These are phyloP conservation scores for Physella acuta DNA, from an alignment of 1,140 invertebrate genomes.

Conservation along the genomic window DNA sequence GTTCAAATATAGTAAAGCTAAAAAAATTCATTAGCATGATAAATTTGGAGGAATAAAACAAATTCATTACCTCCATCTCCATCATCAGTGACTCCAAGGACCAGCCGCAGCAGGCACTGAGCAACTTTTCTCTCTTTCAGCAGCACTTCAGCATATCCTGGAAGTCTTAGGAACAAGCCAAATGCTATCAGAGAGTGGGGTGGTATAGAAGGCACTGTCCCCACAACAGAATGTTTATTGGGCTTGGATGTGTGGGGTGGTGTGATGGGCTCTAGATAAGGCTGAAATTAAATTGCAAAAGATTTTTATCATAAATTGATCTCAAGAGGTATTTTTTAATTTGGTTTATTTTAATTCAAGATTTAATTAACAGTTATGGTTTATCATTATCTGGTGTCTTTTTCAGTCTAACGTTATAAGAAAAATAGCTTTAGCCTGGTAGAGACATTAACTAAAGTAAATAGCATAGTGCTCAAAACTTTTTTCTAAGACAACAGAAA, in stretches of 20 bases:
- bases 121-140: constrained; percentile 80
- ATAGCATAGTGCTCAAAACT: no score
- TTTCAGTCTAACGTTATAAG: no score
- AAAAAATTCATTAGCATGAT: not conserved
- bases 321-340: not conserved
- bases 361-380: not conserved
- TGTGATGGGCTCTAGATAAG: constrained; percentile 49
- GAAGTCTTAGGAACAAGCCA: constrained; percentile 81
- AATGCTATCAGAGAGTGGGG: constrained; percentile 88
- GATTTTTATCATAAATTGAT: not conserved
- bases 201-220: constrained; percentile 67
- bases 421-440: no score
- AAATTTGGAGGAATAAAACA: not conserved
- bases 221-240: constrained; percentile 31
- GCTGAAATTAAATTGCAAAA: constrained; percentile 35
- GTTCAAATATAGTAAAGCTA: not conserved
- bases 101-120: constrained; percentile 79
- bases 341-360: not conserved
- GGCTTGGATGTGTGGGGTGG: constrained; percentile 38
- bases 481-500: no score
- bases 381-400: no score
- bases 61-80: constrained; percentile 75
- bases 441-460: no score
- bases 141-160: constrained; percentile 85
- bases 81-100: constrained; percentile 86